These are phyloP conservation scores for Carcina quercana DNA, from an alignment of 2,888 invertebrate species.

Conservation along the genomic window DNA sequence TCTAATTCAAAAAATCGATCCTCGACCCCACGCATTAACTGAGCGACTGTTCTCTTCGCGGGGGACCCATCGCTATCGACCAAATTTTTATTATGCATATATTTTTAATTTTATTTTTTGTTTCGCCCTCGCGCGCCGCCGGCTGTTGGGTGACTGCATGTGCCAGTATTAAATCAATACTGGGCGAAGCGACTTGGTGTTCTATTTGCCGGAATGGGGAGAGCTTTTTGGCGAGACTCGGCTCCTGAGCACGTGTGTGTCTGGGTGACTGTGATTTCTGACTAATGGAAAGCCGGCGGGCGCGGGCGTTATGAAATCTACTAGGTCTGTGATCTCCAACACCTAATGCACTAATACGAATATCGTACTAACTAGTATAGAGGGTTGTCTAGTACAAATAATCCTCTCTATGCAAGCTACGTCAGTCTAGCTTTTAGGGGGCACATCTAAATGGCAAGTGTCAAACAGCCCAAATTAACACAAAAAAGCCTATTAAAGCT, in stretches of 20 bases:
- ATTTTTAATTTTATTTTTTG: conserved; percentile 68
- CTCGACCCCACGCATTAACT: conserved; percentile 43
- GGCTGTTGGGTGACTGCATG: conserved; percentile 35
- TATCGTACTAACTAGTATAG: no score
- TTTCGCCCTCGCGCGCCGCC: conserved; percentile 40
- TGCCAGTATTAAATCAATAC: conserved; percentile 55
- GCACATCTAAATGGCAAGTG: no score
- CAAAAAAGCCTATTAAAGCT: no score
- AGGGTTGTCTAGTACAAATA: no score
- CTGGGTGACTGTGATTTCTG: conserved; percentile 21
- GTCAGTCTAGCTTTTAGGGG: no score
- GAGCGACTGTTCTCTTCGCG: conserved; percentile 37
- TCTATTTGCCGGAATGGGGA: conserved; percentile 22
- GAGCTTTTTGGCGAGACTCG: conserved; percentile 32
- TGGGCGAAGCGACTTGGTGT: conserved; percentile 22
- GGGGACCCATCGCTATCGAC: conserved; percentile 57
- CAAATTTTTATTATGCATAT: conserved; percentile 68
- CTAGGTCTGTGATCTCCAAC: no score
- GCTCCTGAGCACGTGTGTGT: conserved; percentile 18
- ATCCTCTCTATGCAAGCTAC: no score
- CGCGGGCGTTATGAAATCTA: conserved; percentile 18
- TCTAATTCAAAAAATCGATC: conserved; percentile 56
- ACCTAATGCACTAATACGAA: conserved; percentile 24
- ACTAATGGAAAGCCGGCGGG: conserved; percentile 34
- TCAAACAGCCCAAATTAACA: no score